Conservation (phyloP, 2,797 vertebrate genomes). For the Adelosebastes latens region DNA sequence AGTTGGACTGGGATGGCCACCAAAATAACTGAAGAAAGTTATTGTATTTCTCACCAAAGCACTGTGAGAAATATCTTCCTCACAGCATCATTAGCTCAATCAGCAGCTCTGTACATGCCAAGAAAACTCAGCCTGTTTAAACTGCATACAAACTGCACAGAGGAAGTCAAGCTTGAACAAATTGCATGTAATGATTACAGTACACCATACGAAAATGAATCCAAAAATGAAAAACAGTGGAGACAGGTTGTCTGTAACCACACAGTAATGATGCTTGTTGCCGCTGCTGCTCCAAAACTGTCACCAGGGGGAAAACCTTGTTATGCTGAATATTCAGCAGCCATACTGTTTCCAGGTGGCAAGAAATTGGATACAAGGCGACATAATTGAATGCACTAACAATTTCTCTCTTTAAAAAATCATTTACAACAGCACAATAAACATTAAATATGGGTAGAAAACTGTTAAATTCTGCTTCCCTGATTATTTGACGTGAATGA, state of each 20-base stretch:
- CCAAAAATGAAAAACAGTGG: background rate
- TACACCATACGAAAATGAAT: background rate
- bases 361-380: conserved; percentile 42
- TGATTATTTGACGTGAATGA: background rate
- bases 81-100: background rate
- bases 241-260: conserved; percentile 28
- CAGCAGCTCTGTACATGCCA: background rate
- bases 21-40: background rate
- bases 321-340: conserved; percentile 59
- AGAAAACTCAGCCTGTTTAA: background rate
- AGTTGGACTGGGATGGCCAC: background rate
- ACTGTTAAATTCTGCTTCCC: background rate
- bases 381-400: conserved; percentile 34
- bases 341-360: conserved; percentile 39
- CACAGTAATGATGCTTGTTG: conserved; percentile 40
- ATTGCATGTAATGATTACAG: background rate
- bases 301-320: conserved; percentile 52
- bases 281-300: conserved; percentile 51
- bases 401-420: conserved; percentile 11
- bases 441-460: background rate
- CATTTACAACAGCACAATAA: background rate
- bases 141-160: background rate
- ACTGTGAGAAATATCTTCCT: background rate
- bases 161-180: background rate
- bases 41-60: background rate